These are phyloP conservation scores for Plectropomus leopardus DNA, from an alignment of 2,113 vertebrate species.

Conservation along the genomic window DNA sequence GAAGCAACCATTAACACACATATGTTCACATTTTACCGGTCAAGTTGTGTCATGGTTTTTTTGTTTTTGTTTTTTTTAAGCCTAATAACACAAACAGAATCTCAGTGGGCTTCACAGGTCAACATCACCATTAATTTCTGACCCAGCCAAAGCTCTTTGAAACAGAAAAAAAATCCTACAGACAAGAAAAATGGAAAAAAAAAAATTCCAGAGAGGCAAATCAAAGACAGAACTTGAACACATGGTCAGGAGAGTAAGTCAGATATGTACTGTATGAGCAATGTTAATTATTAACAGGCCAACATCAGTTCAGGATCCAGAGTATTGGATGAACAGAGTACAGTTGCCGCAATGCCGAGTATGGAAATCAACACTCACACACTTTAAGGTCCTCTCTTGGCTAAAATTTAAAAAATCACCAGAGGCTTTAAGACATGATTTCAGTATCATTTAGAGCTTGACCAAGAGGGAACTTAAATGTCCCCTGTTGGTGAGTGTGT, in stretches of 20 bases:
- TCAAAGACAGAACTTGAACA: not conserved
- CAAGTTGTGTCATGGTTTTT: not conserved
- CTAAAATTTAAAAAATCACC: too few relatives aligned
- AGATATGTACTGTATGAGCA: not conserved
- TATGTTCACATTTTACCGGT: constrained; percentile 5
- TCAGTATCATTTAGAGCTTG: too few relatives aligned
- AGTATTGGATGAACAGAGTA: not conserved
- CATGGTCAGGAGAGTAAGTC: not conserved
- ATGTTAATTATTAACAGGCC: not conserved
- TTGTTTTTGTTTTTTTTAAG: not conserved
- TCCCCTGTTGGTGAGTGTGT: too few relatives aligned
- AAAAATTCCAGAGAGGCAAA: not conserved
- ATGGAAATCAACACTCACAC: not conserved
- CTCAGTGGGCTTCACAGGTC: not conserved
- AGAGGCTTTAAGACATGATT: too few relatives aligned
- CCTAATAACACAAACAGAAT: not conserved
- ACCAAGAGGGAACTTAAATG: too few relatives aligned
- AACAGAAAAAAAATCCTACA: constrained; percentile 1
- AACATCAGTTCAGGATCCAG: not conserved
- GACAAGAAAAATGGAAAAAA: not conserved
- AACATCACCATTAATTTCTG: not conserved
- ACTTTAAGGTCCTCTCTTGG: too few relatives aligned
- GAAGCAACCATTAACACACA: not conserved
- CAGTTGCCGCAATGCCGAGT: too few relatives aligned
- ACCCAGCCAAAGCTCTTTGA: not conserved